Conservation (phyloP, 2,888 invertebrate genomes). For the Calliopum simillimum region DNA sequence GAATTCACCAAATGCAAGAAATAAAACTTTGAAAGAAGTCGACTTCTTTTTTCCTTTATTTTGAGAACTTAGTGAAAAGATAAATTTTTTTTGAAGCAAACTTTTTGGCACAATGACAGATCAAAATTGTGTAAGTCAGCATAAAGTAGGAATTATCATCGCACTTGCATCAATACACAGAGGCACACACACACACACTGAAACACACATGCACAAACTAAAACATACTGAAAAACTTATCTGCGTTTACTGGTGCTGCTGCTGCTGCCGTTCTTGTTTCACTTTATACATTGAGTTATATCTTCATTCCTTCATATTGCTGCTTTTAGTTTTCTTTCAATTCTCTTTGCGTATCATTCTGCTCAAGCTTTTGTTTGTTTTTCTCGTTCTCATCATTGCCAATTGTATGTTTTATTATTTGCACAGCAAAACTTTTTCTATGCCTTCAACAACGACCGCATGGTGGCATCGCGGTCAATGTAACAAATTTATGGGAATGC, state of each 20-base stretch:
- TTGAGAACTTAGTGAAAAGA: not conserved
- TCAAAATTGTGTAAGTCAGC: conserved; percentile 25
- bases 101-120: conserved; percentile 32
- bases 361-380: not conserved
- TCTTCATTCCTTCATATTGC: not conserved
- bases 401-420: conserved; percentile 12
- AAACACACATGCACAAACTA: not conserved
- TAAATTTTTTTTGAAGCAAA: conserved; percentile 25
- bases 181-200: conserved; percentile 3
- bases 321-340: not conserved
- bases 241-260: too few relatives aligned
- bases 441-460: not conserved
- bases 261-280: not conserved
- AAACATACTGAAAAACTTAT: not conserved
- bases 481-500: conserved; percentile 6
- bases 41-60: too few relatives aligned
- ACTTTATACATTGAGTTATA: not conserved
- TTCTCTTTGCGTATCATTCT: not conserved
- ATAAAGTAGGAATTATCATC: conserved; percentile 17
- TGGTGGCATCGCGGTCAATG: conserved; percentile 12
- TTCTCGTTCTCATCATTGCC: not conserved
- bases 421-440: not conserved
- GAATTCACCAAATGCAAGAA: too few relatives aligned
- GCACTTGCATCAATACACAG: conserved; percentile 7
- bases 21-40: too few relatives aligned